Conservation (phyloP, 1,140 invertebrate species). For the Brachionus plicatilis region DNA sequence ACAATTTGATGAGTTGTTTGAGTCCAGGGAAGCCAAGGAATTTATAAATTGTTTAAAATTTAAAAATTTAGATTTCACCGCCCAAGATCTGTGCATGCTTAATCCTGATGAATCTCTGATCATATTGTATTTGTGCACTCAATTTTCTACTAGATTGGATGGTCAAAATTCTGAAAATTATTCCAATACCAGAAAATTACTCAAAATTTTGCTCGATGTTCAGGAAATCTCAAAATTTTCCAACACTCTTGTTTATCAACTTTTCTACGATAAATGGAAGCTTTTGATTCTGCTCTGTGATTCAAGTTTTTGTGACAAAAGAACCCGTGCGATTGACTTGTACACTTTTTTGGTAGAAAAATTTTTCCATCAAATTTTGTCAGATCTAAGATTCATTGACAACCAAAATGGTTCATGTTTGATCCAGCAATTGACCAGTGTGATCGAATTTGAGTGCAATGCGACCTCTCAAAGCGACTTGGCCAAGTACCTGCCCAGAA, state of each 20-base stretch:
- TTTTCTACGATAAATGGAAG: not conserved
- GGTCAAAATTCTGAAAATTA: not conserved
- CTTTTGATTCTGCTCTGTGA: not conserved
- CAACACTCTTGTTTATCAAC: not conserved
- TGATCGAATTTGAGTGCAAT: not conserved
- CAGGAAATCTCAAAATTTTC: not conserved
- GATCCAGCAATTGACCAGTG: not conserved
- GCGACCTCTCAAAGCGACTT: not conserved
- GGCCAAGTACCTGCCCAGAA: not conserved
- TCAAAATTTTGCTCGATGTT: not conserved
- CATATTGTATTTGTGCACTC: not conserved
- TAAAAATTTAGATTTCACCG: not conserved
- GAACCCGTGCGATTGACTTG: not conserved
- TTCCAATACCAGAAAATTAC: not conserved
- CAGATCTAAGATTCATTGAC: conserved; percentile 1
- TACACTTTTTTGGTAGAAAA: not conserved
- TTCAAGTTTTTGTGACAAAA: not conserved
- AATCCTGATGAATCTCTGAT: not conserved
- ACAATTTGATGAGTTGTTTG: not conserved
- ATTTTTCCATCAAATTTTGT: not conserved
- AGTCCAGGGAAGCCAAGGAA: not conserved
- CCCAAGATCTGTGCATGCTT: not conserved
- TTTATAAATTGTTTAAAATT: not conserved
- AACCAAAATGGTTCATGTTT: not conserved
- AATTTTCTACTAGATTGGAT: not conserved